These are phyloP conservation scores for Eurosta solidaginis DNA, from an alignment of 1,140 invertebrate species.

Conservation along the genomic window DNA sequence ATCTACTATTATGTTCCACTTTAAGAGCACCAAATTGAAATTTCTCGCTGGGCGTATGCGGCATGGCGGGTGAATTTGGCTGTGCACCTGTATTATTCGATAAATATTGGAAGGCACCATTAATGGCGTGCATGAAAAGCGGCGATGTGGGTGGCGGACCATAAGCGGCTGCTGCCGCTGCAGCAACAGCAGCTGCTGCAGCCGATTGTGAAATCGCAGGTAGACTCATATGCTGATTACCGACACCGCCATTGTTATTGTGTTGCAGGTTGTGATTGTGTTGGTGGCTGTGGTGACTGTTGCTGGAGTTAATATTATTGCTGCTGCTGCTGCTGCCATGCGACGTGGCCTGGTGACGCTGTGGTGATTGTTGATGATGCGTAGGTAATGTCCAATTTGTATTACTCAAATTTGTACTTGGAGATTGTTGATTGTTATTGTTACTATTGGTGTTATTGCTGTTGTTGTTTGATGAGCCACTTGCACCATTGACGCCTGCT, in stretches of 20 bases:
- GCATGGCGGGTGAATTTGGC: slow-evolving; percentile 48
- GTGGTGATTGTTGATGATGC: slow-evolving; percentile 62
- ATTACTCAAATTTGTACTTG: slow-evolving; percentile 35
- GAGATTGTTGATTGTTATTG: background rate
- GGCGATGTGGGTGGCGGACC: slow-evolving; percentile 57
- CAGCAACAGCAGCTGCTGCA: slow-evolving; percentile 48
- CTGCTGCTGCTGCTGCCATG: slow-evolving; percentile 43
- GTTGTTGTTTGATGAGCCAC: no score
- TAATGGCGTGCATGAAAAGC: slow-evolving; percentile 56
- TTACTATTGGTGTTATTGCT: slow-evolving; percentile 2
- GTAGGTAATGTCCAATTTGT: slow-evolving; percentile 36
- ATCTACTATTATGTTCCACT: slow-evolving; percentile 46
- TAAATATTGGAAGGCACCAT: slow-evolving; percentile 56
- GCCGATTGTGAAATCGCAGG: slow-evolving; percentile 37
- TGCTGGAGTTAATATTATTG: slow-evolving; percentile 36
- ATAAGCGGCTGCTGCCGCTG: slow-evolving; percentile 51
- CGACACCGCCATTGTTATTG: slow-evolving; percentile 30
- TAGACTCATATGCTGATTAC: slow-evolving; percentile 44
- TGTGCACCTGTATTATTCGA: slow-evolving; percentile 47
- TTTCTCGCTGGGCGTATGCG: slow-evolving; percentile 45
- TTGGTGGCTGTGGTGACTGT: slow-evolving; percentile 16
- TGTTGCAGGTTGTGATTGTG: slow-evolving; percentile 43
- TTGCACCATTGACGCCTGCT: background rate
- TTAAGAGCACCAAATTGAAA: slow-evolving; percentile 56
- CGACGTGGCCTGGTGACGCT: slow-evolving; percentile 43